Percentiles rank a stretch among this genome's conserved stretches.
Evolutionary conservation across 2,888 invertebrate species (phyloP).

Genomic region (Parapristionchus giblindavisi): DNA sequence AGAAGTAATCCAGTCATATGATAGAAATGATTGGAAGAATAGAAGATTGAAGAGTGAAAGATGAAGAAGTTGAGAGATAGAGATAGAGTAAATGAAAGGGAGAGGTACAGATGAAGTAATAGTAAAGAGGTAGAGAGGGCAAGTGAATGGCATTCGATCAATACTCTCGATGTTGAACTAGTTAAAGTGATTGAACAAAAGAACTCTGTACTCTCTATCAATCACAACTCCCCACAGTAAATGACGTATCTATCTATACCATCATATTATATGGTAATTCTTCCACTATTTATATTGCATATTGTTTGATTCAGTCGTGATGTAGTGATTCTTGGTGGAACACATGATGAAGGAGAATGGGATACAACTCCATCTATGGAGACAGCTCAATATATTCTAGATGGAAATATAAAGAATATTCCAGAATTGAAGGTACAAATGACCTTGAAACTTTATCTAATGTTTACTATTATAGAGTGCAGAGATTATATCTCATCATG

Average conservation of each 20-base stretch:
- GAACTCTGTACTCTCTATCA: conserved; percentile 28
- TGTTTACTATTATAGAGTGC: conserved; percentile 72
- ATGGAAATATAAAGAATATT: conserved; percentile 76
- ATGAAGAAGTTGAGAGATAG: conserved; percentile 15
- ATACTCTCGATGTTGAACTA: no score
- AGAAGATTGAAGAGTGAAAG: not conserved
- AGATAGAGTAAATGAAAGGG: conserved; percentile 1
- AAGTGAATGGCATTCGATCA: no score
- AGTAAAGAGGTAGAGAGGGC: not conserved
- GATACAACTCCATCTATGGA: conserved; percentile 73
- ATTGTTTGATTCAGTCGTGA: conserved; percentile 45
- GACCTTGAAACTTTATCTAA: not conserved
- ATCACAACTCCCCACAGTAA: not conserved
- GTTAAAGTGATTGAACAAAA: conserved; percentile 5
- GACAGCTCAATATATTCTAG: conserved; percentile 77
- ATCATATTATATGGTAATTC: not conserved
- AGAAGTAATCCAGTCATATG: conserved; percentile 10
- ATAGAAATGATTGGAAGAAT: not conserved
- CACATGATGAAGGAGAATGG: conserved; percentile 78
- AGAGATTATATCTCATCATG: conserved; percentile 76
- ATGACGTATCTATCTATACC: not conserved
- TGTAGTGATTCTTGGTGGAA: conserved; percentile 80
- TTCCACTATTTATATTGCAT: not conserved
- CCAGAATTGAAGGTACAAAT: conserved; percentile 76
- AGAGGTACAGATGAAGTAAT: conserved; percentile 1